phyloP scores from a whole-genome alignment of 2,113 vertebrate species.

The Nothoprocta pentlandii region DNA sequence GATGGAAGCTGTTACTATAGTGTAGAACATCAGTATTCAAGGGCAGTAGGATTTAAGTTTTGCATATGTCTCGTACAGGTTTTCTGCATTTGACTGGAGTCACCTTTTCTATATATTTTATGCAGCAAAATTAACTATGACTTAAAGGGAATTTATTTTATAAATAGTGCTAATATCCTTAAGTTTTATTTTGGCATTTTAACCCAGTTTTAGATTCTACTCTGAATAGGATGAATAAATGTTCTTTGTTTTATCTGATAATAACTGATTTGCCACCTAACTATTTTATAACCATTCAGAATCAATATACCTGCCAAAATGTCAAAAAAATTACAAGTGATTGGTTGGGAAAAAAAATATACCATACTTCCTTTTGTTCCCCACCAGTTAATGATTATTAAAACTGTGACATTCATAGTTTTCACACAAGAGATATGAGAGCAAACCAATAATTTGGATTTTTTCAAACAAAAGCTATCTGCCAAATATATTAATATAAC shows the following conservation, averaged over 20 bases:
- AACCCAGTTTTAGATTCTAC: not conserved
- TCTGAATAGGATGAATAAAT: not conserved
- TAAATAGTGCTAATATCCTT: not conserved
- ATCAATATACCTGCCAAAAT: slow-evolving; percentile 13
- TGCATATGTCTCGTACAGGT: not conserved
- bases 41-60: slow-evolving; percentile 39
- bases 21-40: not conserved
- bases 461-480: slow-evolving; percentile 46
- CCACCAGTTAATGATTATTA: slow-evolving; percentile 3
- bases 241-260: slow-evolving; percentile 31
- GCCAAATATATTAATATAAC: slow-evolving; percentile 34
- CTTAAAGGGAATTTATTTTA: slow-evolving; percentile 7
- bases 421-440: slow-evolving; percentile 25
- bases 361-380: not conserved
- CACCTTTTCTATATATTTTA: slow-evolving; percentile 30
- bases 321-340: not conserved
- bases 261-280: slow-evolving; percentile 58
- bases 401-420: slow-evolving; percentile 11
- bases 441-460: slow-evolving; percentile 64
- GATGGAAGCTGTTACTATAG: slow-evolving; percentile 19
- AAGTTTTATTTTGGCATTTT: not conserved
- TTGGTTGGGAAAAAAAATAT: not conserved
- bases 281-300: slow-evolving; percentile 55
- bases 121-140: not conserved
- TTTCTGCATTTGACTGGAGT: not conserved